phyloP scores from a whole-genome alignment of 2,113 vertebrate species.

The Orycteropus afer region DNA sequence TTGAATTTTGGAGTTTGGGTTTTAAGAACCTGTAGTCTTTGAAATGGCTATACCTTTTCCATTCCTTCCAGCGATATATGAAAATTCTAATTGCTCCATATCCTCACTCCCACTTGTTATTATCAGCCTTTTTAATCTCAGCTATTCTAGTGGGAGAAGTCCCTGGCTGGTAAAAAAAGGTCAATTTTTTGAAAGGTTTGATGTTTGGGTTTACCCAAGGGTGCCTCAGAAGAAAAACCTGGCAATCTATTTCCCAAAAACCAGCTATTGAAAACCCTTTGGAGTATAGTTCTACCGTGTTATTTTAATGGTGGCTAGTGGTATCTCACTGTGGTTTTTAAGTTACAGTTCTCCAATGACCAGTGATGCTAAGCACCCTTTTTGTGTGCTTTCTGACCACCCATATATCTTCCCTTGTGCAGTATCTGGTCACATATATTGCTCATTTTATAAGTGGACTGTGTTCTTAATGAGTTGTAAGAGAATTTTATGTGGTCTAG shows the following conservation, averaged over 20 bases:
- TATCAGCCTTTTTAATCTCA: not conserved
- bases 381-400: not conserved
- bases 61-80: no score
- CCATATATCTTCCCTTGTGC: not conserved
- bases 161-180: no score
- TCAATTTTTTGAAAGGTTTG: no score
- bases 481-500: not conserved
- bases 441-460: constrained; percentile 10
- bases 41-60: not conserved
- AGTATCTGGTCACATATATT: not conserved
- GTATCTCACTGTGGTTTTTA: not conserved
- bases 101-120: not conserved
- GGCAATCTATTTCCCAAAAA: no score
- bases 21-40: not conserved
- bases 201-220: no score
- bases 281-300: no score
- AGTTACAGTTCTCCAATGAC: constrained; percentile 1
- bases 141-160: not conserved
- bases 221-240: no score
- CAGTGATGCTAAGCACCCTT: not conserved
- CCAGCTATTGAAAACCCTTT: no score
- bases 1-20: not conserved
- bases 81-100: no score
- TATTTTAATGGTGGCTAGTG: not conserved
- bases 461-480: not conserved